phyloP scores from a whole-genome alignment of 2,888 invertebrate genomes.

The Archips crataeganus region DNA sequence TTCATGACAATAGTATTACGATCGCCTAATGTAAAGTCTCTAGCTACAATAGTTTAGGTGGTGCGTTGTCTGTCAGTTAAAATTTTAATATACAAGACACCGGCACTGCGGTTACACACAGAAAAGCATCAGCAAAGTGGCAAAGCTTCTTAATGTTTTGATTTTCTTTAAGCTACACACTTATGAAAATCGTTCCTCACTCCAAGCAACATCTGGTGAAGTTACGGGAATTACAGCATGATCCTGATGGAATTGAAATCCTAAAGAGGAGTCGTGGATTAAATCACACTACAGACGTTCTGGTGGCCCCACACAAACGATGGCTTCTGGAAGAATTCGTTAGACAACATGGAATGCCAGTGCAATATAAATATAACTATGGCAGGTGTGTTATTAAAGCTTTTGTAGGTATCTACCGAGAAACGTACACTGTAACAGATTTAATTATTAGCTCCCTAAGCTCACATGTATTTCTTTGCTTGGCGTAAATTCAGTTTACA shows the following conservation, averaged over 20 bases:
- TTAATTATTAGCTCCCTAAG: too few relatives aligned
- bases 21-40: too few relatives aligned
- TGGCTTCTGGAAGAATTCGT: conserved; percentile 57
- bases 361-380: conserved; percentile 64
- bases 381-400: conserved; percentile 58
- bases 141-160: neutral
- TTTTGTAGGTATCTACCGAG: neutral
- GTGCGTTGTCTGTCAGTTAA: too few relatives aligned
- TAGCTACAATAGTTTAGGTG: too few relatives aligned
- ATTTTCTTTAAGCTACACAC: conserved; percentile 62
- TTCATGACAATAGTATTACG: too few relatives aligned
- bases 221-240: conserved; percentile 52
- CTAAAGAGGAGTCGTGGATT: conserved; percentile 65
- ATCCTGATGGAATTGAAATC: conserved; percentile 62
- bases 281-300: conserved; percentile 70
- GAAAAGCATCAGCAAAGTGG: too few relatives aligned
- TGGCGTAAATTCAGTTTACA: too few relatives aligned
- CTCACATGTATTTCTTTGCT: too few relatives aligned
- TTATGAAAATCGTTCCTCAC: conserved; percentile 62
- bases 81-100: too few relatives aligned
- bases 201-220: conserved; percentile 56
- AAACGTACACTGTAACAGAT: too few relatives aligned
- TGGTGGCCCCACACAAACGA: conserved; percentile 62
- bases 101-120: too few relatives aligned
- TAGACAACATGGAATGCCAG: conserved; percentile 49